Evolutionary conservation across 2,797 vertebrate genomes (phyloP), one percentile per base, ranked within the genome.

Genomic region (Falco naumanni): DNA sequence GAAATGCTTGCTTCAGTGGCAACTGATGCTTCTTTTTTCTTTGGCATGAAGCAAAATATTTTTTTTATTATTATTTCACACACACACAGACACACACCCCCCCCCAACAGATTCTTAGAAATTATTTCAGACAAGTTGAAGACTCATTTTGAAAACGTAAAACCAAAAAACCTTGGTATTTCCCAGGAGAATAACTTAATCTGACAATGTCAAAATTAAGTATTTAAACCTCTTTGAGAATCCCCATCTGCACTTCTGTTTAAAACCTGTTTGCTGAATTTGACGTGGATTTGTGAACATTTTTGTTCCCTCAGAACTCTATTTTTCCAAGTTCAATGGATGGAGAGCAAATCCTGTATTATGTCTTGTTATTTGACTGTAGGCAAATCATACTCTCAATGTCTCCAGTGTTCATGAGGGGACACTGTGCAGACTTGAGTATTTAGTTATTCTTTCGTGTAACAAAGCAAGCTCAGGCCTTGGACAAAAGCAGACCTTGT

Each of bases 281-380:
- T 79, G 24, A 10, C 2, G 3, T 33, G 18, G 22, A 12, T 31
- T 66, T 64, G 4, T 45, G 71, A 80, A 63, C 0, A 0, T 8
- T 64, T 69, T 77, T 45, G 5, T 51, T 56, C n/a, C 18, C 5
- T 80, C 26, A 11, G 18, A 71, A 37, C 17, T 57, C 6, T 8
- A 1, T 47, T 61, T 75, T 12, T 75, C 33, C 28, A 53, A 77
- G 25, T 21, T 54, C 19, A 47, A 41, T 1, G 20, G 45, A 48
- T 48, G n/a, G 39, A 56, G 47, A n/a, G 41, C 41, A 86, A 43
- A 51, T 60, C 13, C 16, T 84, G 20, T 71, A 0, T 51, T 13
- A 9, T 1, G 5, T 25, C 28, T 61, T 47, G 9, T 21, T 56
- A 1, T 57, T 64, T 43, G n/a, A 53, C 45, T 29, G n/a, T 9